A percentile compares a stretch with the other conserved stretches of the same genome.
These are phyloP conservation scores for Cosmorhoe ocellata DNA, from an alignment of 2,888 invertebrate genomes.

Conservation along the genomic window DNA sequence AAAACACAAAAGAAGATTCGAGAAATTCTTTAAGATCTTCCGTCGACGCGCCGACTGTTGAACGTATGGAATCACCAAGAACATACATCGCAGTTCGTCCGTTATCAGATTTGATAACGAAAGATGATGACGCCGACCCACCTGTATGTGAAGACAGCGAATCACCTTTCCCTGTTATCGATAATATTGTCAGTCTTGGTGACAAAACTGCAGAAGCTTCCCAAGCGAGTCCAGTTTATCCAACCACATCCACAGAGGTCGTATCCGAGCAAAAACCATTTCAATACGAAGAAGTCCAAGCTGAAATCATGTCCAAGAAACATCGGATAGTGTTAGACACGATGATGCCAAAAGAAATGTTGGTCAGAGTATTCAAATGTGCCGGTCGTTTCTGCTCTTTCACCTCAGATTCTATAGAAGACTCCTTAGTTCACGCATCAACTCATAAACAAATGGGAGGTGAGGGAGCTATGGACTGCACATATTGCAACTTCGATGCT, in stretches of 20 bases:
- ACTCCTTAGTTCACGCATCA: slow-evolving; percentile 63
- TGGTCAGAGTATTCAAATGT: slow-evolving; percentile 72
- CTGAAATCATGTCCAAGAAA: slow-evolving; percentile 61
- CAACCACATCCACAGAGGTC: slow-evolving; percentile 27
- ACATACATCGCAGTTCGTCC: slow-evolving; percentile 66
- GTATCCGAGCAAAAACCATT: slow-evolving; percentile 34
- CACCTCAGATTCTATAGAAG: slow-evolving; percentile 60
- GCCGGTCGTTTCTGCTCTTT: slow-evolving; percentile 71
- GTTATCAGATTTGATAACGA: slow-evolving; percentile 62
- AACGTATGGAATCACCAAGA: slow-evolving; percentile 34
- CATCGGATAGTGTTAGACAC: slow-evolving; percentile 68
- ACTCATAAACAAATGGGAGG: slow-evolving; percentile 61
- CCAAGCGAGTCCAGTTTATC: slow-evolving; percentile 40
- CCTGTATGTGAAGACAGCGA: slow-evolving; percentile 20
- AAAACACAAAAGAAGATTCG: slow-evolving; percentile 24
- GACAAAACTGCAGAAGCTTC: slow-evolving; percentile 33
- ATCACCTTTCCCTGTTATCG: slow-evolving; percentile 65
- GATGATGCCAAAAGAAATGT: slow-evolving; percentile 72
- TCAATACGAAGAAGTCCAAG: slow-evolving; percentile 64
- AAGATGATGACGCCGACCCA: slow-evolving; percentile 15
- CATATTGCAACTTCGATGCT: slow-evolving; percentile 80
- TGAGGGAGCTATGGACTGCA: slow-evolving; percentile 77
- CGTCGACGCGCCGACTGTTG: slow-evolving; percentile 18
- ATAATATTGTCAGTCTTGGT: slow-evolving; percentile 80
- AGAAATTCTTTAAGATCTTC: slow-evolving; percentile 7